Percentiles rank a stretch among this genome's conserved stretches.
These are phyloP conservation scores for Trissonchulus latispiculum DNA, from an alignment of 2,888 invertebrate genomes.

Conservation along the genomic window DNA sequence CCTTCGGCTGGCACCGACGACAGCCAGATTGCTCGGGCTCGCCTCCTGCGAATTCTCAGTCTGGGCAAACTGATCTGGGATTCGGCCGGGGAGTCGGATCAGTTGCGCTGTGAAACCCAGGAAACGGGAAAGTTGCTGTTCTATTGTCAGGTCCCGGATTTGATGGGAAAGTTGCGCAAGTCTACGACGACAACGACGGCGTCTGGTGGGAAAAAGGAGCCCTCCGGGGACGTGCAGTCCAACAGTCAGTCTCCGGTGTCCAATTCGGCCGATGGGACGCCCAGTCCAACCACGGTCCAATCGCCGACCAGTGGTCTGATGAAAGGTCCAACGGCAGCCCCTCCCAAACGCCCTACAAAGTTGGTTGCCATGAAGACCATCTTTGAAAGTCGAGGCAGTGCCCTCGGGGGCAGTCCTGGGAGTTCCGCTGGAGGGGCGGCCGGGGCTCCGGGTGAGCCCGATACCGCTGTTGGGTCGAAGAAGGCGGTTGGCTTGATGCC, in stretches of 20 bases:
- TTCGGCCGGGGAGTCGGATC: background rate
- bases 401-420: background rate
- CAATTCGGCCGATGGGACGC: background rate
- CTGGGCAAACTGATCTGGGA: background rate
- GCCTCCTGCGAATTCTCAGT: background rate
- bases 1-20: background rate
- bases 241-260: background rate
- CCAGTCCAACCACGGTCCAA: background rate
- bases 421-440: background rate
- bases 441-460: background rate
- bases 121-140: conserved; percentile 7
- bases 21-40: background rate
- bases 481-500: background rate
- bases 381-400: background rate
- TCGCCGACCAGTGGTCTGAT: too few species aligned
- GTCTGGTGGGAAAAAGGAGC: background rate
- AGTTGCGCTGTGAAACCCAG: background rate
- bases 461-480: background rate
- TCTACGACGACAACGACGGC: background rate
- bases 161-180: too few species aligned
- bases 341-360: background rate
- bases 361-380: conserved; percentile 7
- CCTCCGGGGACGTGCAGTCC: background rate
- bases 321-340: background rate
- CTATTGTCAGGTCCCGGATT: background rate